Percentiles rank a stretch among this genome's conserved stretches.
Conservation (phyloP, 1,140 invertebrate genomes). For the Ips typographus region DNA sequence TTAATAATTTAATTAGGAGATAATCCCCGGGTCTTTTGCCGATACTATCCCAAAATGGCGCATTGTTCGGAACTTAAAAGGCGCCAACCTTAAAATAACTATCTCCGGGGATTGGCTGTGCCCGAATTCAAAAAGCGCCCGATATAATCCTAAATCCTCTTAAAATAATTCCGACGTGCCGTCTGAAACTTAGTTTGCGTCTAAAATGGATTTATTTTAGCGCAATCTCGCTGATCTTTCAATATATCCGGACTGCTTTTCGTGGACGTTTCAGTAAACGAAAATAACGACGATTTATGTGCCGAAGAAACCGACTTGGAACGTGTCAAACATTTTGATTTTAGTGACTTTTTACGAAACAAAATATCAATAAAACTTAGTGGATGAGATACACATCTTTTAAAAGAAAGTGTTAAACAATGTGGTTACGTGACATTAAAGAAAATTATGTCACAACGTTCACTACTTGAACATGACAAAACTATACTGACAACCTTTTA, state of each 20-base stretch:
- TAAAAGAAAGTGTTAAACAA: no score
- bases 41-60: background rate
- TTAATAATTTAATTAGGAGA: slow-evolving; percentile 1
- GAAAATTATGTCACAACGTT: no score
- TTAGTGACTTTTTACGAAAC: no score
- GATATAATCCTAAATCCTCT: slow-evolving; percentile 20
- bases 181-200: slow-evolving; percentile 11
- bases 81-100: slow-evolving; percentile 20
- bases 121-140: slow-evolving; percentile 2
- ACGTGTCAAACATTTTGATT: no score
- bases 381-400: no score
- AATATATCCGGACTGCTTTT: slow-evolving; percentile 14
- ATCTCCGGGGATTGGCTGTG: background rate
- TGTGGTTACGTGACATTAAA: no score
- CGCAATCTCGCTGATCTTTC: slow-evolving; percentile 16
- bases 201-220: slow-evolving; percentile 18
- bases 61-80: slow-evolving; percentile 15
- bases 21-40: background rate
- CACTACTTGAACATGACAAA: no score
- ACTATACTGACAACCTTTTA: no score
- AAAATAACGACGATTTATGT: slow-evolving; percentile 20
- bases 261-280: slow-evolving; percentile 2
- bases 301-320: background rate
- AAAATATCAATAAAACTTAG: no score
- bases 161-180: slow-evolving; percentile 17